A percentile compares a stretch with the other conserved stretches of the same genome.
phyloP scores from a whole-genome alignment of 2,888 invertebrate species.

The Alsophila aescularia region DNA sequence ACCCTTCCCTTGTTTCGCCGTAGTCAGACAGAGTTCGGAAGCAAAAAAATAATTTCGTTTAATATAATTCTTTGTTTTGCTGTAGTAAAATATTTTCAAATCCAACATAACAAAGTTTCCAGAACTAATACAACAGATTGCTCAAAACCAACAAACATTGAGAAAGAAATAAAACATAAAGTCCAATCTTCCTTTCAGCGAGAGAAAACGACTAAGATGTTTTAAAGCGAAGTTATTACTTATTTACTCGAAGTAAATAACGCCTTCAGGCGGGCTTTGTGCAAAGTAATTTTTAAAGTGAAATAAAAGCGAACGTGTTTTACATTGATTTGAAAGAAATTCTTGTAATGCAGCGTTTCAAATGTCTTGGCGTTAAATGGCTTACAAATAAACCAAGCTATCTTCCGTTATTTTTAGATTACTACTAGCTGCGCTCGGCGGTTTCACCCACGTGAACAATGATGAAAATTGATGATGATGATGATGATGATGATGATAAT shows the following conservation, averaged over 20 bases:
- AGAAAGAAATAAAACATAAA: slow-evolving; percentile 28
- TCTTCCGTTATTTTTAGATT: too few species aligned
- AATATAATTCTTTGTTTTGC: too few species aligned
- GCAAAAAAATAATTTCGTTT: too few species aligned
- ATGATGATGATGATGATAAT: too few species aligned
- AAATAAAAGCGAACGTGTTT: slow-evolving; percentile 36
- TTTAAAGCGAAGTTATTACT: slow-evolving; percentile 43
- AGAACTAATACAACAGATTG: not conserved
- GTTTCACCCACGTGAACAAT: too few species aligned
- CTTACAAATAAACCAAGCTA: not conserved
- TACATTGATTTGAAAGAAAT: slow-evolving; percentile 36
- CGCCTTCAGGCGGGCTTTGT: slow-evolving; percentile 31
- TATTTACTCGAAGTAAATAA: slow-evolving; percentile 45
- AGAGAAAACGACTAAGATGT: slow-evolving; percentile 30
- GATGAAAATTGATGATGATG: too few species aligned
- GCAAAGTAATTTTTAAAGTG: slow-evolving; percentile 41
- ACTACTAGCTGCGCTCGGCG: too few species aligned
- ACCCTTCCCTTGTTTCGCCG: too few species aligned
- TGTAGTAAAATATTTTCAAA: too few species aligned
- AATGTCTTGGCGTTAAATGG: not conserved
- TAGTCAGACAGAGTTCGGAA: too few species aligned
- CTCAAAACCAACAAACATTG: slow-evolving; percentile 2
- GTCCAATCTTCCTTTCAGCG: slow-evolving; percentile 30
- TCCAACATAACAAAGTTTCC: too few species aligned
- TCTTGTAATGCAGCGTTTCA: not conserved